These are phyloP conservation scores for Pipra filicauda DNA, from an alignment of 2,113 vertebrate genomes.

Conservation along the genomic window DNA sequence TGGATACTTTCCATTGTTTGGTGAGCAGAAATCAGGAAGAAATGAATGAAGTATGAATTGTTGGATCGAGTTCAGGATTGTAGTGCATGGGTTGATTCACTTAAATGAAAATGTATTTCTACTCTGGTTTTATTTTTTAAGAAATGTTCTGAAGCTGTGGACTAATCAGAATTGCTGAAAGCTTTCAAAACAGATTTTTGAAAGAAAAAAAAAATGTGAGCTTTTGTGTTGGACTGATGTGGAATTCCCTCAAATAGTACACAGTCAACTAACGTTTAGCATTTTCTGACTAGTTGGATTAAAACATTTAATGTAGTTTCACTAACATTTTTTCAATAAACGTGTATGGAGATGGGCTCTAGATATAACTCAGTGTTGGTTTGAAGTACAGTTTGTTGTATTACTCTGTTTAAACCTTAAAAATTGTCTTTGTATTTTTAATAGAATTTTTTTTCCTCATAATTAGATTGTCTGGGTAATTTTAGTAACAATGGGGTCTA, in stretches of 20 bases:
- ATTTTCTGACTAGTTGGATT: background rate
- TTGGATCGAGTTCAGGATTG: background rate
- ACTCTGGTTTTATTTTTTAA: background rate
- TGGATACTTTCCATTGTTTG: background rate
- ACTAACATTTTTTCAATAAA: background rate
- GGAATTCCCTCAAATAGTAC: background rate
- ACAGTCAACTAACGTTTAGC: background rate
- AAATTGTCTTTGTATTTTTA: background rate
- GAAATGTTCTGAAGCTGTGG: background rate
- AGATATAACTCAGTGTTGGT: background rate
- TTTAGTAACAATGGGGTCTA: background rate
- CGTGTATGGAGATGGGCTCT: fast-evolving
- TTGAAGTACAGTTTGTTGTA: background rate
- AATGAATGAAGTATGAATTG: background rate
- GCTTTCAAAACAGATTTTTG: background rate
- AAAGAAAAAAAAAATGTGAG: background rate
- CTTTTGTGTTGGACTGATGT: background rate
- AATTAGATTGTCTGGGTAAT: background rate
- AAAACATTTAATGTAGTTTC: background rate
- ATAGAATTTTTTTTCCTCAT: background rate
- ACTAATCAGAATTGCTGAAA: background rate
- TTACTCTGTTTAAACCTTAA: background rate
- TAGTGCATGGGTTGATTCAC: background rate
- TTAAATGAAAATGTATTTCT: background rate
- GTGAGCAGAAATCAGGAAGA: background rate